Percentiles rank a stretch among this genome's conserved stretches.
Evolutionary conservation across 2,113 vertebrate species (phyloP).

Genomic region (Paradoxurus hermaphroditus): DNA sequence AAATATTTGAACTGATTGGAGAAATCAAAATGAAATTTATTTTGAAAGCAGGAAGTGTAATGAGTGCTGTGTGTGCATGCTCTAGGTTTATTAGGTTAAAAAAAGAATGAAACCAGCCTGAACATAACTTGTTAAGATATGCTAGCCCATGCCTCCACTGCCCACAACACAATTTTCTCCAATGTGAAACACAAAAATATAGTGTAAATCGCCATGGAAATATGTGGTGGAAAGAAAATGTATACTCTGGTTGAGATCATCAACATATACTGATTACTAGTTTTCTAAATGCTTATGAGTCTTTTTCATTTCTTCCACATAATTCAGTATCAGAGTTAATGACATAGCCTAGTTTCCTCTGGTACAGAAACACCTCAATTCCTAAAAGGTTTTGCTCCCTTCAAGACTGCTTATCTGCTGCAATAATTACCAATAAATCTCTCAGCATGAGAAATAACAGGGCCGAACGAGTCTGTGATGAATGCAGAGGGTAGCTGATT

Average conservation of each 20-base stretch:
- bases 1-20: not conserved
- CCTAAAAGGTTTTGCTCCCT: conserved; percentile 41
- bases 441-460: conserved; percentile 44
- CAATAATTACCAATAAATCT: conserved; percentile 57
- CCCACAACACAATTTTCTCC: rapidly evolving
- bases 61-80: not conserved
- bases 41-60: conserved; percentile 16
- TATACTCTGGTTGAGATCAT: not conserved
- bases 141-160: not conserved
- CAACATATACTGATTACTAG: not conserved
- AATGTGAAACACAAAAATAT: not conserved
- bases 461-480: conserved; percentile 18
- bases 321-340: conserved; percentile 43
- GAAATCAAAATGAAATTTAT: conserved; percentile 28
- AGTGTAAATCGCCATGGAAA: conserved; percentile 15
- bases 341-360: not conserved
- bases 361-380: conserved; percentile 30
- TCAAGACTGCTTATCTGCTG: conserved; percentile 53
- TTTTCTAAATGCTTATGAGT: conserved; percentile 31
- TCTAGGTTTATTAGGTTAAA: not conserved
- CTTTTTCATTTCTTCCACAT: conserved; percentile 52
- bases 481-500: conserved; percentile 54
- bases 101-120: not conserved
- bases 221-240: not conserved
- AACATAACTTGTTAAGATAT: not conserved